Evolutionary conservation across 92 coral and sea anemone genomes (phyloP).

Genomic region (Phymanthus crucifer): DNA sequence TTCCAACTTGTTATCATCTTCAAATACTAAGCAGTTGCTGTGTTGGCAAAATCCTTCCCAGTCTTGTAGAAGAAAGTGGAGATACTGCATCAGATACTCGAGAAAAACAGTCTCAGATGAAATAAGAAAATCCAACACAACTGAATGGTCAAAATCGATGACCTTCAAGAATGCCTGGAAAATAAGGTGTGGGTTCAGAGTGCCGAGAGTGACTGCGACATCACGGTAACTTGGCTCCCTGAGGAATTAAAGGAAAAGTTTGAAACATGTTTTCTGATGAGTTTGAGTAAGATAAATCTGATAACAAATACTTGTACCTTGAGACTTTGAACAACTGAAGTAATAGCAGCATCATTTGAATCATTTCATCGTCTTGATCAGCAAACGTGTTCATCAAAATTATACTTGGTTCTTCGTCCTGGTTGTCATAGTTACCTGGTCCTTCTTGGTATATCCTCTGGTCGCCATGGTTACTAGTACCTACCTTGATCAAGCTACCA

Average conservation of each 20-base stretch:
- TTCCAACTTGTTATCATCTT: not conserved
- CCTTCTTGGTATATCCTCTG: not conserved
- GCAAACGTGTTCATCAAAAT: conserved; percentile 62
- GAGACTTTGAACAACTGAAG: conserved; percentile 48
- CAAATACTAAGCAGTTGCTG: not conserved
- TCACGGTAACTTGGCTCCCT: not conserved
- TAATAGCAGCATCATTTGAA: conserved; percentile 58
- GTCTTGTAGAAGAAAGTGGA: conserved; percentile 56
- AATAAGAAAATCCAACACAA: conserved; percentile 84
- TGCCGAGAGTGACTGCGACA: not conserved
- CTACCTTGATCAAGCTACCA: not conserved
- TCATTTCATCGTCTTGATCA: conserved; percentile 94
- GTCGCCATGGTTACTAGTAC: not conserved
- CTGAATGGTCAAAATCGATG: conserved; percentile 75
- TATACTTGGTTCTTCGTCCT: not conserved
- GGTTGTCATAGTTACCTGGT: not conserved
- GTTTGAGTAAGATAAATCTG: too few relatives aligned
- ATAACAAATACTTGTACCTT: conserved; percentile 11
- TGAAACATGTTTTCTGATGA: too few relatives aligned
- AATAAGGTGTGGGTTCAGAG: conserved; percentile 75
- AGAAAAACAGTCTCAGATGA: conserved; percentile 97
- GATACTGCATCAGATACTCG: conserved; percentile 65
- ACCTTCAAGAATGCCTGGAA: conserved; percentile 64
- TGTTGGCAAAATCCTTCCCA: conserved; percentile 61
- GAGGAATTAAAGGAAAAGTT: not conserved